Evolutionary conservation across 53 echinoderm and acorn worm species (phyloP).

Genomic region (Pentamera pediparva): DNA sequence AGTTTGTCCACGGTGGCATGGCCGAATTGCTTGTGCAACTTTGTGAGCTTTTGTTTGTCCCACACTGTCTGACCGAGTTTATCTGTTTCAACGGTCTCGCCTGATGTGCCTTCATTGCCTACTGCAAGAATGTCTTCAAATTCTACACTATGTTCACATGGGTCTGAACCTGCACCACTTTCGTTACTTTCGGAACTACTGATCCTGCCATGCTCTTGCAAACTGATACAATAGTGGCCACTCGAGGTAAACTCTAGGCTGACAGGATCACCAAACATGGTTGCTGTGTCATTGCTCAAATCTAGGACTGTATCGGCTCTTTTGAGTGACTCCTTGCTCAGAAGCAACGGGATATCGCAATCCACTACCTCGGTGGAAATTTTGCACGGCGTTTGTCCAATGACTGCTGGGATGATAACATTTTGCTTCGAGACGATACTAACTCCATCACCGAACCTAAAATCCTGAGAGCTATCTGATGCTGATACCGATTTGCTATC

Average conservation of each 20-base stretch:
- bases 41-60: too few species aligned
- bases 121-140: too few species aligned
- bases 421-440: background rate
- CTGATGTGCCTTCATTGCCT: too few species aligned
- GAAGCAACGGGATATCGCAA: constrained; percentile 43
- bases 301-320: constrained; percentile 21
- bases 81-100: too few species aligned
- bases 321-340: constrained; percentile 48
- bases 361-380: constrained; percentile 42
- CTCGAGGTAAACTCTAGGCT: constrained; percentile 26
- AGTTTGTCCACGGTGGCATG: constrained; percentile 29
- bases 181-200: too few species aligned
- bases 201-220: background rate
- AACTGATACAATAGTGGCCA: constrained; percentile 34
- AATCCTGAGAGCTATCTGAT: background rate
- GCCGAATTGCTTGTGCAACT: too few species aligned
- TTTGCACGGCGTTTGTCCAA: background rate
- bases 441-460: constrained; percentile 33
- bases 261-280: constrained; percentile 35
- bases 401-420: background rate
- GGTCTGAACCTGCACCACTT: too few species aligned
- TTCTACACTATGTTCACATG: too few species aligned
- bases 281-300: constrained; percentile 36
- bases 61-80: too few species aligned
- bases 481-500: background rate